Percentiles rank a stretch among this genome's conserved stretches.
Evolutionary conservation across 1,140 invertebrate genomes (phyloP).

Genomic region (Apis cerana): DNA sequence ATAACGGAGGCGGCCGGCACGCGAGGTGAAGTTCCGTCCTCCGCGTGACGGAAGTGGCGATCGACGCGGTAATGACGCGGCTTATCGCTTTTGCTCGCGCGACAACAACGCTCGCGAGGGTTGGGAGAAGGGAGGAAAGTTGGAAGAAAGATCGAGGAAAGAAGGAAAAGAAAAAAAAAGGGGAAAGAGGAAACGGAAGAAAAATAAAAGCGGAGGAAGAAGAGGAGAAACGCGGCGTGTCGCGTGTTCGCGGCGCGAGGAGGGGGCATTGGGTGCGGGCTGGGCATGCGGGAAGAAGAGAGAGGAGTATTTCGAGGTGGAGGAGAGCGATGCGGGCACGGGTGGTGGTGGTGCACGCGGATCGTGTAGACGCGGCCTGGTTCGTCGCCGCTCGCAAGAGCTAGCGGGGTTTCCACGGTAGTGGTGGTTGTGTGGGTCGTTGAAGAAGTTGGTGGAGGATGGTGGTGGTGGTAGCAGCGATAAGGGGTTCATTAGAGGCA

Average conservation of each 20-base stretch:
- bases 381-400: slow-evolving; percentile 37
- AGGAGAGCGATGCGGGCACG: slow-evolving; percentile 48
- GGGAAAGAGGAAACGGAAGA: slow-evolving; percentile 35
- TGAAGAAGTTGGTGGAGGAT: slow-evolving; percentile 57
- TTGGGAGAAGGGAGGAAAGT: slow-evolving; percentile 9
- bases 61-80: slow-evolving; percentile 61
- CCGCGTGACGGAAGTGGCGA: slow-evolving; percentile 44
- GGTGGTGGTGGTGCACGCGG: slow-evolving; percentile 17
- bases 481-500: slow-evolving; percentile 82
- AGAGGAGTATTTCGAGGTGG: slow-evolving; percentile 56
- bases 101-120: not conserved
- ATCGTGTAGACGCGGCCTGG: slow-evolving; percentile 42
- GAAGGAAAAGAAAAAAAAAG: slow-evolving; percentile 26
- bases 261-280: not conserved
- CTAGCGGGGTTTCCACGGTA: slow-evolving; percentile 20
- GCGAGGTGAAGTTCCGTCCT: slow-evolving; percentile 44
- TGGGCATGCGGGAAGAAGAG: slow-evolving; percentile 20
- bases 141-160: slow-evolving; percentile 17
- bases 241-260: not conserved
- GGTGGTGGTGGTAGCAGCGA: slow-evolving; percentile 76
- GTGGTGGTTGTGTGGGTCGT: slow-evolving; percentile 49
- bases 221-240: slow-evolving; percentile 28
- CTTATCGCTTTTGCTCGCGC: slow-evolving; percentile 48
- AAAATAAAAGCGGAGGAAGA: slow-evolving; percentile 30
- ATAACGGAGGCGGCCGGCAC: slow-evolving; percentile 37